Percentiles rank a stretch among this genome's conserved stretches.
Evolutionary conservation across 2,888 invertebrate genomes (phyloP).

Genomic region (Hyalella azteca): DNA sequence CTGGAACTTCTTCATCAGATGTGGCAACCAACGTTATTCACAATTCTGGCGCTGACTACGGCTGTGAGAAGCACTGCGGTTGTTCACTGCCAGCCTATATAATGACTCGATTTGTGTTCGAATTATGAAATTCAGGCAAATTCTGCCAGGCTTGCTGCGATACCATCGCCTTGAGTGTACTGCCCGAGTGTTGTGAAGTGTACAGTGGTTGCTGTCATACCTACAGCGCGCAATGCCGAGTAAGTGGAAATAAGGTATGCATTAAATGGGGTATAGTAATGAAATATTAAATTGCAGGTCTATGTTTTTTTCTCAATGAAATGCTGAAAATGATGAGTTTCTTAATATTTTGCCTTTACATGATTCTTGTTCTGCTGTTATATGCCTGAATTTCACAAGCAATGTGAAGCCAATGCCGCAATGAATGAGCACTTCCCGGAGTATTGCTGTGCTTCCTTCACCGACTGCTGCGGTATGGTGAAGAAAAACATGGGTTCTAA

Average conservation of each 20-base stretch:
- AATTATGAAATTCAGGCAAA: too few relatives aligned
- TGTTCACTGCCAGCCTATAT: constrained; percentile 52
- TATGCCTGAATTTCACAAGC: too few relatives aligned
- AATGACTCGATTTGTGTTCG: constrained; percentile 44
- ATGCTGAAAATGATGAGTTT: too few relatives aligned
- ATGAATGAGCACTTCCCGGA: constrained; percentile 54
- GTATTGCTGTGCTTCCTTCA: constrained; percentile 58
- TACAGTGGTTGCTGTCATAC: constrained; percentile 52
- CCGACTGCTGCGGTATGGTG: constrained; percentile 58
- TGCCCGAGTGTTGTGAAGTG: constrained; percentile 57
- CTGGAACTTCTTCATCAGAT: too few relatives aligned
- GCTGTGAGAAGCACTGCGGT: neutral
- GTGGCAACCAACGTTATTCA: too few relatives aligned
- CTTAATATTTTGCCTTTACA: too few relatives aligned
- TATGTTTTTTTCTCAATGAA: too few relatives aligned
- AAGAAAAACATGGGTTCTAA: too few relatives aligned
- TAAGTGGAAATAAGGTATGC: constrained; percentile 36
- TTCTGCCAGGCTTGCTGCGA: constrained; percentile 47
- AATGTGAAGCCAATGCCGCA: constrained; percentile 42
- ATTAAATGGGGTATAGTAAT: neutral
- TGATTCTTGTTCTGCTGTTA: too few relatives aligned
- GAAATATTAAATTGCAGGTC: too few relatives aligned
- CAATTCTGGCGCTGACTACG: too few relatives aligned
- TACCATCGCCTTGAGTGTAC: constrained; percentile 35
- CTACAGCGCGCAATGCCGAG: constrained; percentile 52